A percentile compares a stretch with the other conserved stretches of the same genome.
These are phyloP conservation scores for Meiosimyza platycephala DNA, from an alignment of 2,888 invertebrate species.

Conservation along the genomic window DNA sequence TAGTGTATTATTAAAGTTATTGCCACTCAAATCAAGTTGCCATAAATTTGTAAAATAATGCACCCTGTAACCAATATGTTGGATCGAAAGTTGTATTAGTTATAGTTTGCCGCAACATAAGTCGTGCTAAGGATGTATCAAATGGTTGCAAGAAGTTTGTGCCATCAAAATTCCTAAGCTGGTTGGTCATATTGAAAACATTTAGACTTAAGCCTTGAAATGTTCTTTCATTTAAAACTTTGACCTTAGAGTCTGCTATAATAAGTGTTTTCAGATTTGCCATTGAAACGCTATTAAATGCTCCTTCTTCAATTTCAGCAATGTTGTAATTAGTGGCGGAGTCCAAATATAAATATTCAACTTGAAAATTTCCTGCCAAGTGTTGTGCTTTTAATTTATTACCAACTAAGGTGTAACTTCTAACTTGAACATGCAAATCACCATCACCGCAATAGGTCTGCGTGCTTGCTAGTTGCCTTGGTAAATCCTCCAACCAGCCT, in stretches of 20 bases:
- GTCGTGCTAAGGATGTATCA: conserved; percentile 35
- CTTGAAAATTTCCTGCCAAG: conserved; percentile 40
- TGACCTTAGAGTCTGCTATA: conserved; percentile 41
- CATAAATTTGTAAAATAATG: conserved; percentile 39
- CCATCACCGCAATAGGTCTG: conserved; percentile 28
- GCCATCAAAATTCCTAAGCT: conserved; percentile 33
- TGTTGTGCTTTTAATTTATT: conserved; percentile 36
- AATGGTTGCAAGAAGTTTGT: conserved; percentile 48
- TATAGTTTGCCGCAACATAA: conserved; percentile 36
- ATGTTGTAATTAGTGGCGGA: conserved; percentile 41
- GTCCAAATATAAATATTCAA: conserved; percentile 44
- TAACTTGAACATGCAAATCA: conserved; percentile 36
- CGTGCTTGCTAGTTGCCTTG: conserved; percentile 28
- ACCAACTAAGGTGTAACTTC: conserved; percentile 43
- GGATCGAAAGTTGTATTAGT: conserved; percentile 37
- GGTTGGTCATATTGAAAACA: conserved; percentile 48
- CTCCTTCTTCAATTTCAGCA: conserved; percentile 40
- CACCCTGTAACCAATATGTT: conserved; percentile 46
- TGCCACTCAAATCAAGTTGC: conserved; percentile 49
- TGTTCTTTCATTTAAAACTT: conserved; percentile 34
- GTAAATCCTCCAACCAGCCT: conserved; percentile 29
- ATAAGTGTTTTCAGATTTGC: conserved; percentile 41
- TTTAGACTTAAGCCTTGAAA: conserved; percentile 49
- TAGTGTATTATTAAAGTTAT: conserved; percentile 47
- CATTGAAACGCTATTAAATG: conserved; percentile 46